Base-by-base conservation (phyloP, 2,797 vertebrate genomes). In the Alcedo atthis region DNA sequence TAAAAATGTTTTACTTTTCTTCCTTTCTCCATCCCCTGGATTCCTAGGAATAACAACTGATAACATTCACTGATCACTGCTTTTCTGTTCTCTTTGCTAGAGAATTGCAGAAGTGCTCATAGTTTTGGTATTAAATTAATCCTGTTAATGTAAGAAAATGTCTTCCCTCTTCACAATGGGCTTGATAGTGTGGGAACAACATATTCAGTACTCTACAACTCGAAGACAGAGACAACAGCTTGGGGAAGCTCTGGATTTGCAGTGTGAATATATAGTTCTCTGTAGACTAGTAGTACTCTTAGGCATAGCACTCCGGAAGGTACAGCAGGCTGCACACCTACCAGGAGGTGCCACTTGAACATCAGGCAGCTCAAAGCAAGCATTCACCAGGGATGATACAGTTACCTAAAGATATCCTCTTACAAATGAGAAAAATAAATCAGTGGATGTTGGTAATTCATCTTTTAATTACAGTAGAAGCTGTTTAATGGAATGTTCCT, bases 401-500 rank as follows among this genome's bases (percentile, higher is more conserved):
- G 17, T 48, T 81, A 92, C 59, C 61, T 55, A 49, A 89, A 94
- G 61, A 85, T 78, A 89, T 55, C 58, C 74, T 79, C 48, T 91
- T 92, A 76, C 32, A 51, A 88, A 69, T 76, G 43, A 86, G 70
- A 91, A 90, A 86, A 92, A 93, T 79, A 86, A 79, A 88, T 81
- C 85, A 37, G 74, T 58, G 35, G 40, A 86, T 83, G 80, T 92
- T 94, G 73, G 78, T 94, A 86, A 91, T 92, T 87, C 74, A 66
- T 94, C 91, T 93, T 93, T 96, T 94, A 97, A 97, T 96, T 95
- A 91, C 81, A 94, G 46, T 66, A 85, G 61, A 82, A 96, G 74
- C n/a, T 43, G 2, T 24, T 64, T 91, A 91, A 92, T 92, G 92
- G 82, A 94, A 67, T 81, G 61, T 76, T 76, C 73, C 90, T 80